Base-by-base conservation (phyloP, 1,140 invertebrate genomes). In the Pteromalus puparum region DNA sequence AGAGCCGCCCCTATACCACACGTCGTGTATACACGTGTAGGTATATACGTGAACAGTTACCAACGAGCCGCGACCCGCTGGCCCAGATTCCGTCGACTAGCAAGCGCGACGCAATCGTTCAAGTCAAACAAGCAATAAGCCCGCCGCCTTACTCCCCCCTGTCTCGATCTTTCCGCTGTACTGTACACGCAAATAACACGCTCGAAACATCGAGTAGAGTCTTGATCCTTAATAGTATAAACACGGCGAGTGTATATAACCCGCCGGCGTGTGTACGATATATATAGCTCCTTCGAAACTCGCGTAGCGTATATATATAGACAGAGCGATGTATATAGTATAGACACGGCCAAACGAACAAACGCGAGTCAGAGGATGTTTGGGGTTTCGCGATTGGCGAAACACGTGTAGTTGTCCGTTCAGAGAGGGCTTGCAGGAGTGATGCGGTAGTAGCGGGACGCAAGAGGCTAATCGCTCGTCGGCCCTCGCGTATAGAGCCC, bases 401-500 rank as follows among this genome's bases (percentile, higher is more conserved):
- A 83, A 87, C 84, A 87, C 77, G 82, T 87, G 86, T 87, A 87
- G 75, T 77, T 81, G 10, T 26, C 67, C 67, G 67, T 61, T n/a
- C 15, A 18, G 46, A 46, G 12, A 18, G 61, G 10, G 67, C 26
- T 13, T 28, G 21, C 24, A 30, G 7, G n/a, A 46, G n/a, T 21
- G 75, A 12, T 48, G 26, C 74, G 13, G 21, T 5, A 0, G 42
- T 26, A 24, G 46, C n/a, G 15, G 18, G 24, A 3, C n/a, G 48
- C 83, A 48, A 28, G 68, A 78, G 81, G 77, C 83, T 87, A 85
- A 85, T 84, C 86, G 81, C 75, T 79, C 81, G 84, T 81, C 48
- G 65, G 78, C 83, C 73, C 38, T 85, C 83, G 75, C 83, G 75
- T 53, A 7, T 21, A 15, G 15, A 34, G 65, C 82, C 75, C 82